Evolutionary conservation across 2,113 vertebrate genomes (phyloP).

Genomic region (Prunella fulvescens): DNA sequence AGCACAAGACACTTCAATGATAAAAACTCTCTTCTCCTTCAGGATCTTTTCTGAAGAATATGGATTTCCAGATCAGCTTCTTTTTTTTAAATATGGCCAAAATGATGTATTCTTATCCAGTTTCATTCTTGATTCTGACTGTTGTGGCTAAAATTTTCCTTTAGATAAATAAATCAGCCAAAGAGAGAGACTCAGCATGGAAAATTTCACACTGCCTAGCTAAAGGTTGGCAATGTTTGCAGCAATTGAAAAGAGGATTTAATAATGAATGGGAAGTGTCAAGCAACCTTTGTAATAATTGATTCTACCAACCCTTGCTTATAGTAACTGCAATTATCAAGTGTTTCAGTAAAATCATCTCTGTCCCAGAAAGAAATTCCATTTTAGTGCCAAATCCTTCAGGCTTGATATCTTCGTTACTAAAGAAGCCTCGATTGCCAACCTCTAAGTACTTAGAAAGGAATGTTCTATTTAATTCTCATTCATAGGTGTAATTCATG

Average conservation of each 20-base stretch:
- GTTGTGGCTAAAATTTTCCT: background rate
- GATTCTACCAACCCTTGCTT: conserved; percentile 29
- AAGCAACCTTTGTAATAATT: conserved; percentile 38
- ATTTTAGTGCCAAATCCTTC: conserved; percentile 48
- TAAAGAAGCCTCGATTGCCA: background rate
- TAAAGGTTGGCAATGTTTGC: background rate
- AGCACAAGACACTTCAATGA: background rate
- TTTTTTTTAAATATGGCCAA: background rate
- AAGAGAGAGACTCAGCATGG: background rate
- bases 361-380: conserved; percentile 14
- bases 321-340: conserved; percentile 52
- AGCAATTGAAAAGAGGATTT: conserved; percentile 28
- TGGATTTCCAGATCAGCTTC: background rate
- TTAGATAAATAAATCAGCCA: background rate
- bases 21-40: background rate
- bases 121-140: background rate
- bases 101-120: background rate
- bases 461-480: conserved; percentile 55
- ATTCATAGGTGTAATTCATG: conserved; percentile 46
- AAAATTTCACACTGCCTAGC: conserved; percentile 28
- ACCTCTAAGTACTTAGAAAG: conserved; percentile 40
- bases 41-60: background rate
- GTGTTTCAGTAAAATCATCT: conserved; percentile 49
- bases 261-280: conserved; percentile 29
- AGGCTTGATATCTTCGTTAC: conserved; percentile 39